These are phyloP conservation scores for Drosophila cardini DNA, from an alignment of 1,140 invertebrate genomes.

Conservation along the genomic window DNA sequence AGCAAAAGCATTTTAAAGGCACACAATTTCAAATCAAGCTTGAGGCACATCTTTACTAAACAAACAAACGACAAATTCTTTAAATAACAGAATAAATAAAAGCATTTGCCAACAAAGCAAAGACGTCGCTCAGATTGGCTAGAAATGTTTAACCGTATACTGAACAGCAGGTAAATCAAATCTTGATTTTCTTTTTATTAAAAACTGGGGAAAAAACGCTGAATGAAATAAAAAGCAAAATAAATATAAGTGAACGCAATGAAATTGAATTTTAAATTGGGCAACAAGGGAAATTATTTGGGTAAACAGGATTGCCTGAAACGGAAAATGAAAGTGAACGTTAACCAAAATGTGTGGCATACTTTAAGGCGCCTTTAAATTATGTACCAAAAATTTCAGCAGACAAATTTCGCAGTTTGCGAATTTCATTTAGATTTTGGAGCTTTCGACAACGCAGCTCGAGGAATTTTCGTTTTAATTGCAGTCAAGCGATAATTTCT, in stretches of 20 bases:
- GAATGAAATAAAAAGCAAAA: constrained; percentile 14
- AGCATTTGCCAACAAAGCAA: neutral
- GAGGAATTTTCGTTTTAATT: constrained; percentile 64
- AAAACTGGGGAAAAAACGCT: neutral
- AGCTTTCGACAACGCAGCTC: constrained; percentile 17
- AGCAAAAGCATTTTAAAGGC: neutral
- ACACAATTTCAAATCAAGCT: neutral
- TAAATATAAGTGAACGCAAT: constrained; percentile 18
- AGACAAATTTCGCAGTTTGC: constrained; percentile 33
- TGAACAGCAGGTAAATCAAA: constrained; percentile 13
- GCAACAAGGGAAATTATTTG: constrained; percentile 32
- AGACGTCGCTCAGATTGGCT: neutral
- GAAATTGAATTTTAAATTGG: constrained; percentile 51
- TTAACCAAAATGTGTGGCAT: constrained; percentile 10
- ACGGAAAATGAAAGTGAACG: constrained; percentile 21
- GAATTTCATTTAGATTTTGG: constrained; percentile 47
- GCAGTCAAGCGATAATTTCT: constrained; percentile 57
- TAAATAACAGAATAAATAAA: constrained; percentile 28
- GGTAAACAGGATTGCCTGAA: neutral
- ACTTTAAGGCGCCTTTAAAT: constrained; percentile 24
- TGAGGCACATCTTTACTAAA: neutral
- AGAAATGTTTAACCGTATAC: constrained; percentile 11
- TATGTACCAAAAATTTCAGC: constrained; percentile 21
- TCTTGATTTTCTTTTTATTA: neutral
- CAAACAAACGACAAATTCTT: neutral